Base-by-base conservation (phyloP, 2,113 vertebrate species). In the Desmodus rotundus region DNA sequence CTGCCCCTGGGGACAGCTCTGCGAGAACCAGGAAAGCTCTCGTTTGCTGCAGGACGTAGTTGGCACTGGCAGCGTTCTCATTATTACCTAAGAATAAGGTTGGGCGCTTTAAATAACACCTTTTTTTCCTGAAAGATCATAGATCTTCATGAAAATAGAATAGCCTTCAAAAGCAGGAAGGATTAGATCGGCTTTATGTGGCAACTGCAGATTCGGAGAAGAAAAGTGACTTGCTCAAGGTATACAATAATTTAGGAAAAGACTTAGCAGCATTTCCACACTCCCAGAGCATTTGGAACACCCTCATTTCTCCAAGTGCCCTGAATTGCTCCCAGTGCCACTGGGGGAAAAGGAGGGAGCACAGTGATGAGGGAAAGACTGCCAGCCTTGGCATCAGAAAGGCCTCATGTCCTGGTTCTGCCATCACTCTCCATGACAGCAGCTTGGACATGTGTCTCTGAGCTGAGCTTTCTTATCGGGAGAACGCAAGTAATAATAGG, bases 101-200 rank as follows among this genome's bases (percentile, higher is more conserved):
- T 19, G 28, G 20, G n/a, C 15, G 58, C 58, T 84, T 93, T 31
- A 67, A 89, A 87, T 50, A 22, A 38, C 45, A 94, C 20, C 19
- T 47, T 52, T 87, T 87, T 63, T 82, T 90, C 85, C 43, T 93
- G 65, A 93, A 89, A 92, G 41, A 43, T 89, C 38, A 58, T n/a
- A 50, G 10, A 31, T 96, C 67, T 94, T 84, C 7, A 45, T 33
- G 61, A 93, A 93, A 93, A 50, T n/a, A 93, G 31, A 92, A 89
- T 2, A 72, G 33, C 15, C 24, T 90, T 70, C 36, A 54, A 88
- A 76, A 92, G 61, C 31, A 74, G 31, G 54, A 31, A 58, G 28
- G 36, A 88, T 70, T 52, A 83, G 2, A 76, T 58, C 11, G 28
- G 2, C 72, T 95, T 94, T 80, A 68, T 10, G 54, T 80, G 17